Percentiles rank a stretch among this genome's conserved stretches.
Evolutionary conservation across 2,113 vertebrate species (phyloP).

Genomic region (Halichoeres trimaculatus): DNA sequence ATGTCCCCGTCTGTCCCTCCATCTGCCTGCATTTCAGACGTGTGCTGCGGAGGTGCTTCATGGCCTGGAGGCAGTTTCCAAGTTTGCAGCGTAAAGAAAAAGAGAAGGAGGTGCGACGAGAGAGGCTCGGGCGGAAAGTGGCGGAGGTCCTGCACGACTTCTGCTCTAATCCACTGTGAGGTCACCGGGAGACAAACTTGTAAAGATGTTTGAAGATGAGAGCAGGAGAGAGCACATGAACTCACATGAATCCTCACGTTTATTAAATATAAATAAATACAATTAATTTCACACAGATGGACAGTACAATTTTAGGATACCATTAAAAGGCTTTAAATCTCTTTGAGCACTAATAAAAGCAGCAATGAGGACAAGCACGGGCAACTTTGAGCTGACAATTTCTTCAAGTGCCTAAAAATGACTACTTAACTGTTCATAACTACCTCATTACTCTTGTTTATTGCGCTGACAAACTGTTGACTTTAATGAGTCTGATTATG

Average conservation of each 20-base stretch:
- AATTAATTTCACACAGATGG: constrained; percentile 6
- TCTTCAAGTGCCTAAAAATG: constrained; percentile 2
- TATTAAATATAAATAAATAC: constrained; percentile 48
- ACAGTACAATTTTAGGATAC: background rate
- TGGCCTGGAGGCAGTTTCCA: constrained; percentile 85
- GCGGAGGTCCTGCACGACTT: constrained; percentile 91
- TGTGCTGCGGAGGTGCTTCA: constrained; percentile 73
- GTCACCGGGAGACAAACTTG: background rate
- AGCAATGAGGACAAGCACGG: background rate
- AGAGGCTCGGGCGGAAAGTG: constrained; percentile 87
- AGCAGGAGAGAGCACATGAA: background rate
- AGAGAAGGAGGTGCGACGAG: constrained; percentile 84
- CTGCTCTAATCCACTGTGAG: constrained; percentile 35
- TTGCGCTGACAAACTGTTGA: constrained; percentile 1
- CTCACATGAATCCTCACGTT: background rate
- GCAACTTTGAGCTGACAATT: constrained; percentile 24
- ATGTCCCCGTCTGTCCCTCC: constrained; percentile 47
- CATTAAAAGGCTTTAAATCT: background rate
- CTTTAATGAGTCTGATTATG: constrained; percentile 19
- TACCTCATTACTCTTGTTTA: constrained; percentile 6
- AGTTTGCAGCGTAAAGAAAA: constrained; percentile 82
- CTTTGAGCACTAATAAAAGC: constrained; percentile 12
- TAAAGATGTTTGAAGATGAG: background rate
- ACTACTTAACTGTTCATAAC: constrained; percentile 9
- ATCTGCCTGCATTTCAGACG: constrained; percentile 80